Percentiles rank a stretch among this genome's conserved stretches.
phyloP scores from a whole-genome alignment of 2,113 vertebrate species.

The Cyanoramphus novaezelandiae region DNA sequence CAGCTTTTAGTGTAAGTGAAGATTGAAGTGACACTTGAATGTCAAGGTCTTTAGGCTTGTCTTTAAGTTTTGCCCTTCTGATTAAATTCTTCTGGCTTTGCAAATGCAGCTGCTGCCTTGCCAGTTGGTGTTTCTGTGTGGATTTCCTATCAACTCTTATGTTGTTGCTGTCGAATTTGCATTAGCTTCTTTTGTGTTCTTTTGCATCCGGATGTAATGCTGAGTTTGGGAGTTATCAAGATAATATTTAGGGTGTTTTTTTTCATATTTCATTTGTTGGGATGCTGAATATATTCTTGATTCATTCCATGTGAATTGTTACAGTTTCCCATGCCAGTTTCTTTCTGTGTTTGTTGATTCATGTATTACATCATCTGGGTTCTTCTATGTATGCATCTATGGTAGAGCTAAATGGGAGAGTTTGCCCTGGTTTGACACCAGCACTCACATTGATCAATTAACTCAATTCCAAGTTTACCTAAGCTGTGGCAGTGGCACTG shows the following conservation, averaged over 20 bases:
- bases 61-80: neutral
- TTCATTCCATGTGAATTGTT: neutral
- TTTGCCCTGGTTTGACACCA: neutral
- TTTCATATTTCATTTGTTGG: neutral
- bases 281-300: neutral
- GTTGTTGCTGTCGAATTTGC: neutral
- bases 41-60: neutral
- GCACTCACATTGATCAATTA: neutral
- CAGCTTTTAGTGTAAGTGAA: neutral
- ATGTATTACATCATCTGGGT: neutral
- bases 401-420: neutral
- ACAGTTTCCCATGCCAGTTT: neutral
- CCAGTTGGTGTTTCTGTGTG: neutral
- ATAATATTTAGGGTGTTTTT: neutral
- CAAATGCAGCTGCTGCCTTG: neutral
- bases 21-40: neutral
- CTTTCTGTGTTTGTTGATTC: neutral
- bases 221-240: neutral
- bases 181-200: neutral
- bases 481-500: neutral
- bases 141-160: neutral
- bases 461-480: neutral
- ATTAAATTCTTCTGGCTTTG: neutral
- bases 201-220: neutral
- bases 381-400: neutral